A percentile compares a stretch with the other conserved stretches of the same genome.
Evolutionary conservation across 2,888 invertebrate genomes (phyloP).

Genomic region (Athalia circularis): DNA sequence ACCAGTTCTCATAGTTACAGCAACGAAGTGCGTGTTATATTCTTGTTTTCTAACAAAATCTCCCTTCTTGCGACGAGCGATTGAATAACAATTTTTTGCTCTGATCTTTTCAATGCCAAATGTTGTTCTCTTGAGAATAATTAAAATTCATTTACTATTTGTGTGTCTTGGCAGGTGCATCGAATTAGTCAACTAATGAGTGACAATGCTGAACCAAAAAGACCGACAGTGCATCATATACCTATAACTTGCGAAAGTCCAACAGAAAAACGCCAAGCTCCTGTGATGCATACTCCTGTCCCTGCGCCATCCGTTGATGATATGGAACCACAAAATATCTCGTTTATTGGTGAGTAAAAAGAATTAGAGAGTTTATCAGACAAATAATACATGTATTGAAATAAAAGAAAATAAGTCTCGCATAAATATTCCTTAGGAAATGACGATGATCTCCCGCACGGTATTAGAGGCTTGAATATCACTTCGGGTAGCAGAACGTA

Average conservation of each 20-base stretch:
- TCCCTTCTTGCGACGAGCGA: too few species aligned
- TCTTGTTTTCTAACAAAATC: background rate
- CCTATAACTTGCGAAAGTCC: conserved; percentile 69
- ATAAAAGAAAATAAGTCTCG: background rate
- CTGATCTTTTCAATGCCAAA: too few species aligned
- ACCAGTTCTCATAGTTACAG: conserved; percentile 56
- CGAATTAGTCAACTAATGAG: conserved; percentile 73
- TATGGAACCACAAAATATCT: conserved; percentile 95
- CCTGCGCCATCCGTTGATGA: conserved; percentile 86
- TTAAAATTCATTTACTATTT: background rate
- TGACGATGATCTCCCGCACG: conserved; percentile 75
- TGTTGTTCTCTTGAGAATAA: too few species aligned
- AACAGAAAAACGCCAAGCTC: conserved; percentile 68
- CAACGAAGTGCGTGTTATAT: conserved; percentile 57
- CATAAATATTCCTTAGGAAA: conserved; percentile 72
- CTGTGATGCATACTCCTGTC: conserved; percentile 77
- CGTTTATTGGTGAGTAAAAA: conserved; percentile 86
- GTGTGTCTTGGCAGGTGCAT: conserved; percentile 64
- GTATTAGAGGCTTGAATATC: conserved; percentile 87
- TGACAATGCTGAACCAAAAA: conserved; percentile 70
- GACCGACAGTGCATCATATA: conserved; percentile 69
- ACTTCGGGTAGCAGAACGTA: conserved; percentile 92
- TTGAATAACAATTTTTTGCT: too few species aligned
- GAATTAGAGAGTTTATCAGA: conserved; percentile 3
- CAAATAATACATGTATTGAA: background rate